phyloP scores from a whole-genome alignment of 2,888 invertebrate genomes.

The Pollenia angustigena region DNA sequence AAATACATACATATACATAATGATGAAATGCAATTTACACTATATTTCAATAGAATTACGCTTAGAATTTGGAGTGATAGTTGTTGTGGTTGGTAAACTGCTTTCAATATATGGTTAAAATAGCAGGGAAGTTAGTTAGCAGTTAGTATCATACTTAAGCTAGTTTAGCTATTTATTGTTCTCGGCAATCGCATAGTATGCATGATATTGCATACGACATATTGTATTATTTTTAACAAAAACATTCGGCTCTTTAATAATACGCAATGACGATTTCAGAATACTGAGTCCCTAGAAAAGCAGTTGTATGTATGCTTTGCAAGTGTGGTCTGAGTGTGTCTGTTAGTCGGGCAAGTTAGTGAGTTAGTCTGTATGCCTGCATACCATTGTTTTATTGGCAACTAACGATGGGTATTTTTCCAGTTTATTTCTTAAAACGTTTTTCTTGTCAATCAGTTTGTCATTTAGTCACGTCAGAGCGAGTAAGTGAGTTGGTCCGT shows the following conservation, averaged over 20 bases:
- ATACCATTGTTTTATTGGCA: conserved; percentile 62
- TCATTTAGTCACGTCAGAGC: not conserved
- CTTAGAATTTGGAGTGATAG: conserved; percentile 71
- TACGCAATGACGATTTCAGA: not conserved
- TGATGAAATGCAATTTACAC: conserved; percentile 72
- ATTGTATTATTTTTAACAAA: not conserved
- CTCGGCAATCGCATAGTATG: not conserved
- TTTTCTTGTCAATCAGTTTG: conserved; percentile 42
- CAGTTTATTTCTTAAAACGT: not conserved
- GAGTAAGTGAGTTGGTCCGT: conserved; percentile 26
- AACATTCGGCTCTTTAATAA: conserved; percentile 3
- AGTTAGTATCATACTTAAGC: not conserved
- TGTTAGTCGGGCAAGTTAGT: not conserved
- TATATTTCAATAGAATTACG: conserved; percentile 72
- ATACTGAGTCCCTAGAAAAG: not conserved
- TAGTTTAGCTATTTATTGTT: conserved; percentile 21
- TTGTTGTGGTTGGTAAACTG: conserved; percentile 66
- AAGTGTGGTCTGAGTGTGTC: not conserved
- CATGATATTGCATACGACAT: conserved; percentile 19
- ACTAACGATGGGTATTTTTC: conserved; percentile 56
- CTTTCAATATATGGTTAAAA: conserved; percentile 65
- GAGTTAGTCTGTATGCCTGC: conserved; percentile 10
- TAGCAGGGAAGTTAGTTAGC: conserved; percentile 40
- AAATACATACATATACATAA: conserved; percentile 13
- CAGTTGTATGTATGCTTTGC: not conserved